Percentiles rank a stretch among this genome's conserved stretches.
These are phyloP conservation scores for Dendropsophus ebraccatus DNA, from an alignment of 2,113 vertebrate species.

Conservation along the genomic window DNA sequence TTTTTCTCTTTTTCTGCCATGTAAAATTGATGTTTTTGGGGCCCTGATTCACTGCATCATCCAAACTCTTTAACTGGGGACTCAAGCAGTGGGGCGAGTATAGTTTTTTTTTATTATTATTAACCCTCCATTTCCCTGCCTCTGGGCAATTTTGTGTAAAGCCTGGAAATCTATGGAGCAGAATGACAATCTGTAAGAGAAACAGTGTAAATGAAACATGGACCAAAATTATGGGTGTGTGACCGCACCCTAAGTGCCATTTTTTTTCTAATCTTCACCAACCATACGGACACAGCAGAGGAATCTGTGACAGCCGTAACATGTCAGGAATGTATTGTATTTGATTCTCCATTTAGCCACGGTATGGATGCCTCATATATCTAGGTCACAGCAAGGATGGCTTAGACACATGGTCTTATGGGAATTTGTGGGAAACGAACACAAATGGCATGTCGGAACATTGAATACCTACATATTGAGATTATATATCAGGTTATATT, in stretches of 20 bases:
- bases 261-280: not conserved
- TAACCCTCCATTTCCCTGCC: too few relatives aligned
- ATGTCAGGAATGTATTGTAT: constrained; percentile 52
- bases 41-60: too few relatives aligned
- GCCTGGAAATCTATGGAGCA: too few relatives aligned
- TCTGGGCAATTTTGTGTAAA: too few relatives aligned
- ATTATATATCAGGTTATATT: too few relatives aligned
- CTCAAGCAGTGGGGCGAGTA: too few relatives aligned
- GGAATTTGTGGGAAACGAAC: not conserved
- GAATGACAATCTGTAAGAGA: not conserved
- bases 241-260: not conserved
- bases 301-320: constrained; percentile 46
- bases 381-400: not conserved
- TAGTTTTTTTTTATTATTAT: too few relatives aligned
- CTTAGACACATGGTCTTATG: not conserved
- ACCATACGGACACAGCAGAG: not conserved
- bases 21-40: too few relatives aligned
- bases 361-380: constrained; percentile 13
- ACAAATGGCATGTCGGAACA: not conserved
- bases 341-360: constrained; percentile 46
- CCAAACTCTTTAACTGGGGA: too few relatives aligned
- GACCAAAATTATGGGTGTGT: not conserved
- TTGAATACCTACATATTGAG: too few relatives aligned
- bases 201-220: not conserved
- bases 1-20: too few relatives aligned